Conservation (phyloP, 2,797 vertebrate genomes). For the Nyctalus aviator region DNA sequence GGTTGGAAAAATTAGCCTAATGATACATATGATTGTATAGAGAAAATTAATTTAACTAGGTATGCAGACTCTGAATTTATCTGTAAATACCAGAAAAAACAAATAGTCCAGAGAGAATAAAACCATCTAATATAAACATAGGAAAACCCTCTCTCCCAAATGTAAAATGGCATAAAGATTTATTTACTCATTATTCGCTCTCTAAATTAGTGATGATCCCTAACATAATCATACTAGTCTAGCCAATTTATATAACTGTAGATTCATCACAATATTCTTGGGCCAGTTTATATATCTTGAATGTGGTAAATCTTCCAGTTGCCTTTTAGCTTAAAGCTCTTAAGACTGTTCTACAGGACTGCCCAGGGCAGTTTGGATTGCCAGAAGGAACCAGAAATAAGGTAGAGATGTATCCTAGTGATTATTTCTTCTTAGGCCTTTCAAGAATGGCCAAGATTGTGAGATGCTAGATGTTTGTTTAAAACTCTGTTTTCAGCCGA, state of each 20-base stretch:
- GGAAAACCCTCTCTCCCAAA: background rate
- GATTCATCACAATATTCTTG: background rate
- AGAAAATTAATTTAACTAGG: constrained; percentile 42
- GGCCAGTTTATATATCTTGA: constrained; percentile 20
- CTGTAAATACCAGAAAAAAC: background rate
- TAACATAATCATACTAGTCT: background rate
- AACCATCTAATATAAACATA: constrained; percentile 4
- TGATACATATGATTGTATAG: background rate
- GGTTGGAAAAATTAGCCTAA: background rate
- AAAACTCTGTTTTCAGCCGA: constrained; percentile 21
- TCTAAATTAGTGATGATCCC: background rate
- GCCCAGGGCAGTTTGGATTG: background rate
- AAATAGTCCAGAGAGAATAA: constrained; percentile 33
- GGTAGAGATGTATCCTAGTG: background rate
- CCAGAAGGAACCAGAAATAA: background rate
- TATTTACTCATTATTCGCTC: constrained; percentile 40
- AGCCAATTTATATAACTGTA: background rate
- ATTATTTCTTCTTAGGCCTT: background rate
- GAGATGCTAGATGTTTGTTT: constrained; percentile 17
- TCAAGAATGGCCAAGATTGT: background rate
- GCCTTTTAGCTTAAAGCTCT: constrained; percentile 33
- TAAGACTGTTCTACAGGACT: background rate
- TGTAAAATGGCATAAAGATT: constrained; percentile 52
- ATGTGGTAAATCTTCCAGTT: background rate
- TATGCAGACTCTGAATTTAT: background rate